Base-by-base conservation (phyloP, 2,797 vertebrate genomes). In the Danio choprae region DNA sequence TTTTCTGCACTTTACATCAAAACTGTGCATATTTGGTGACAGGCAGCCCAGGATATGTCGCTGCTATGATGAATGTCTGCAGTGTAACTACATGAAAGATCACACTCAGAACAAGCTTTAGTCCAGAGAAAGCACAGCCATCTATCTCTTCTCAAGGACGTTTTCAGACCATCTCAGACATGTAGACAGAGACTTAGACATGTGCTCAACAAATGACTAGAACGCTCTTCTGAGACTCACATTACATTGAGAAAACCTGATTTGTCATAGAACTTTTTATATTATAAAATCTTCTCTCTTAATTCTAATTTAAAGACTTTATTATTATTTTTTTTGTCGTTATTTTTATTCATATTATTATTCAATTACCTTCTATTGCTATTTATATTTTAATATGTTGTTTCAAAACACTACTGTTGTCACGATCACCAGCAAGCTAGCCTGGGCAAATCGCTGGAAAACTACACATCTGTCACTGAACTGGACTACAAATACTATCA, bases 21-120 rank as follows among this genome's bases (percentile, higher is more conserved):
- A 83, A 89, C 81, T 87, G 87, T 90, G 90, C 90, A 91, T 93
- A 84, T 91, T 90, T 89, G 78, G 92, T 89, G 93, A 94, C 82
- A 68, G 41, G 67, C 76, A 86, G 72, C 67, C 74, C 63, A 81
- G 43, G 18, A 68, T 69, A 70, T 22, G 44, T 71, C 51, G 59
- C 60, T 81, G 64, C 18, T 79, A 51, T 90, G 89, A 91, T 89
- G 85, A 92, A 91, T 89, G 81, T 62, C 60, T 44, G 9, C 46
- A 11, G 48, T 70, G 53, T 65, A 51, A 70, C 74, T 74, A 48
- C 22, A 58, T 59, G 58, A 72, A 70, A 79, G 63, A 43, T 67
- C 18, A 18, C 18, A 48, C 59, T 73, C 18, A 65, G 7, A 72
- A 46, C 16, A 2, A 73, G 68, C 62, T 62, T 22, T 38, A 46